These are phyloP conservation scores for Aphodius granarius DNA, from an alignment of 2,888 invertebrate genomes.

Conservation along the genomic window DNA sequence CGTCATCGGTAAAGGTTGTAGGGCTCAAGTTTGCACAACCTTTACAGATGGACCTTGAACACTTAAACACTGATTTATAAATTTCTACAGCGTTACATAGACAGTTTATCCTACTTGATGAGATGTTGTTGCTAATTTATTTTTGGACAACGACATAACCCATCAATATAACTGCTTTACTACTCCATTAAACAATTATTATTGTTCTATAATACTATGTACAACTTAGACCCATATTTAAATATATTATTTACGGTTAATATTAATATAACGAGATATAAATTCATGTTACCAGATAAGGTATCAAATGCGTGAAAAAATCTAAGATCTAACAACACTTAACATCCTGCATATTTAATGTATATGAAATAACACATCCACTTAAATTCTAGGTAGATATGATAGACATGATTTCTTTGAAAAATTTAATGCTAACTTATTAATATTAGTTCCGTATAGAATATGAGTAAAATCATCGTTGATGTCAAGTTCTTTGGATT, in stretches of 20 bases:
- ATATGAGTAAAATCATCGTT: constrained; percentile 2
- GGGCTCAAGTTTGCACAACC: not conserved
- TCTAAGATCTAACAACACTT: not conserved
- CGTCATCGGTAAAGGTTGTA: not conserved
- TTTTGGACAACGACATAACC: not conserved
- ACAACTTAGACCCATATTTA: not conserved
- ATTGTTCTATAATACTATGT: not conserved
- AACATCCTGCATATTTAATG: not conserved
- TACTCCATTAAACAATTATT: not conserved
- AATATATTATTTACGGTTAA: not conserved
- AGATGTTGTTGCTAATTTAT: not conserved
- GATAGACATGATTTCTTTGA: constrained; percentile 8
- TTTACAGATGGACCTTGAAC: not conserved
- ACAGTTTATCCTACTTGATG: not conserved
- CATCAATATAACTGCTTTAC: not conserved
- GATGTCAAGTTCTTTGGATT: not conserved
- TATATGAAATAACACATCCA: not conserved
- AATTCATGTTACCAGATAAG: not conserved
- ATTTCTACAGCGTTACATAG: not conserved
- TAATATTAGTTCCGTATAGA: not conserved
- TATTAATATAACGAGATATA: not conserved
- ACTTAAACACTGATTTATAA: not conserved
- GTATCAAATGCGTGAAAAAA: not conserved
- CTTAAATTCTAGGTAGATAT: constrained; percentile 1
- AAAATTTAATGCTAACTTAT: constrained; percentile 4